Evolutionary conservation across 2,797 vertebrate species (phyloP).

Genomic region (Mus minutoides): DNA sequence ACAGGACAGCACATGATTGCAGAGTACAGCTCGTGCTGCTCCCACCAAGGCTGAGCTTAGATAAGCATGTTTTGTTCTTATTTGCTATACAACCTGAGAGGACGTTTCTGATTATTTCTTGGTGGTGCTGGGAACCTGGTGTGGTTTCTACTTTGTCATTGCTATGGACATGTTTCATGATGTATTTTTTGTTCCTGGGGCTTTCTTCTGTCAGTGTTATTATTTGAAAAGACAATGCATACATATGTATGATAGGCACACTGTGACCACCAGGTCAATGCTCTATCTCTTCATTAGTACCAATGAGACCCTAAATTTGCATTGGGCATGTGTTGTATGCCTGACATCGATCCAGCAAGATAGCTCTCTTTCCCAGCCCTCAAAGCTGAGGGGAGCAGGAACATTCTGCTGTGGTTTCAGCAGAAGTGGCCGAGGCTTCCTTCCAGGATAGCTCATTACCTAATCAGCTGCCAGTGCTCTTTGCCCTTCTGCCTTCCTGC

Average conservation of each 20-base stretch:
- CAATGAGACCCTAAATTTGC: neutral
- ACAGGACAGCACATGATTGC: neutral
- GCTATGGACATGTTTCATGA: neutral
- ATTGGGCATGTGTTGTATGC: accelerated
- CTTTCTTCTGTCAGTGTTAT: neutral
- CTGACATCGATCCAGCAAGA: neutral
- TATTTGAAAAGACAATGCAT: neutral
- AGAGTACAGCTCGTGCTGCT: neutral
- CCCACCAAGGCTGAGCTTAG: neutral
- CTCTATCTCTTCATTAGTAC: neutral
- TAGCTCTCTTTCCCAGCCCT: neutral
- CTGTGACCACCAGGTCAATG: neutral
- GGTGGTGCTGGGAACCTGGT: neutral
- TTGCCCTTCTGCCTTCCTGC: neutral
- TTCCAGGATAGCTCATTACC: neutral
- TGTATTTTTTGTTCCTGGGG: neutral
- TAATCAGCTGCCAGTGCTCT: neutral
- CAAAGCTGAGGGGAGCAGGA: neutral
- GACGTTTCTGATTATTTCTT: neutral
- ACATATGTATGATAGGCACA: neutral
- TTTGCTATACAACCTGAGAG: neutral
- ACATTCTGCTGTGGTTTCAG: neutral
- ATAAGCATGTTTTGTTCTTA: neutral
- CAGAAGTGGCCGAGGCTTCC: neutral
- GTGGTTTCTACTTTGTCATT: neutral